These are phyloP conservation scores for Drosophila paranaensis DNA, from an alignment of 2,888 invertebrate species.

Conservation along the genomic window DNA sequence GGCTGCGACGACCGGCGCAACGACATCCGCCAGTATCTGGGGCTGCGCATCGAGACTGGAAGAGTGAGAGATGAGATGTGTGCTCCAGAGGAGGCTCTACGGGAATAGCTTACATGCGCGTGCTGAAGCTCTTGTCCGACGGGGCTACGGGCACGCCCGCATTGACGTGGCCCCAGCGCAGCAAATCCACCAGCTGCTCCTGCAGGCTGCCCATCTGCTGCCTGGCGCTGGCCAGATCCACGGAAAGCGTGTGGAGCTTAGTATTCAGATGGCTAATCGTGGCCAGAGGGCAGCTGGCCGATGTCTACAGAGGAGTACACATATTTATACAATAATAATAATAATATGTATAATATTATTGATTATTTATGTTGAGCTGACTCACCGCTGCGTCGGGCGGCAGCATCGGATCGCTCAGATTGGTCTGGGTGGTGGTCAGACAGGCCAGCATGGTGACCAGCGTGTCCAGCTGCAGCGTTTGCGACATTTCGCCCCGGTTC, in stretches of 20 bases:
- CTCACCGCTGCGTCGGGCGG: constrained; percentile 49
- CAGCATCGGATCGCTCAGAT: constrained; percentile 35
- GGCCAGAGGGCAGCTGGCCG: constrained; percentile 46
- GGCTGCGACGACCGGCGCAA: not conserved
- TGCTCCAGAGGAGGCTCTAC: no score
- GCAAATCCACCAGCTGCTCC: constrained; percentile 64
- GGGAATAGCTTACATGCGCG: constrained; percentile 50
- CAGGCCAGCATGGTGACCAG: constrained; percentile 74
- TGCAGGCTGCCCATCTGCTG: constrained; percentile 58
- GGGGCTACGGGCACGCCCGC: not conserved
- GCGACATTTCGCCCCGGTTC: constrained; percentile 51
- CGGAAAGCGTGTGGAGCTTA: constrained; percentile 50
- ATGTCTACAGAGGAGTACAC: constrained; percentile 37
- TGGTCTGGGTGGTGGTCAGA: constrained; percentile 60
- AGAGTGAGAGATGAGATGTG: not conserved
- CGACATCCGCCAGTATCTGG: not conserved
- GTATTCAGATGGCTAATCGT: constrained; percentile 48
- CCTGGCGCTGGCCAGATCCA: constrained; percentile 45
- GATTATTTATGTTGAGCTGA: not conserved
- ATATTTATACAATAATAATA: no score
- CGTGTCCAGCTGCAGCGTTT: constrained; percentile 62
- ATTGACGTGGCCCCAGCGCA: constrained; percentile 20
- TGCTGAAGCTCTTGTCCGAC: constrained; percentile 12
- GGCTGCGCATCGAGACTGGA: constrained; percentile 39
- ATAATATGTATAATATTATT: no score